Evolutionary conservation across 2,113 vertebrate species (phyloP).

Genomic region (Datnioides undecimradiatus): DNA sequence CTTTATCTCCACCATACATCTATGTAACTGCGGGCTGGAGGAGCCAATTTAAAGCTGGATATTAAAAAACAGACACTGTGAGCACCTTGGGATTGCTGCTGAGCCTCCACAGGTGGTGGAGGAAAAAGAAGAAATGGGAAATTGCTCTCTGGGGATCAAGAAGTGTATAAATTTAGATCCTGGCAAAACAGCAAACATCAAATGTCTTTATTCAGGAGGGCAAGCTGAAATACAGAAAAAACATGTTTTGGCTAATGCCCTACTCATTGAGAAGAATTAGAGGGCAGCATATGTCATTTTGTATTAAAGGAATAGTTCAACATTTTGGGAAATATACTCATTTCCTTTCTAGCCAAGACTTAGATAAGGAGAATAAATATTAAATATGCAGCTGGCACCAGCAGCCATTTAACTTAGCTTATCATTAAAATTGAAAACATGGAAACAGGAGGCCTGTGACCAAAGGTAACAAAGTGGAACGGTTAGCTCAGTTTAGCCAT

Average conservation of each 20-base stretch:
- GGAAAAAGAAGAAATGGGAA: background rate
- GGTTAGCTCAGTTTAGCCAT: too few relatives aligned
- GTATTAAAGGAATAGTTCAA: background rate
- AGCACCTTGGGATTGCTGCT: slow-evolving; percentile 1
- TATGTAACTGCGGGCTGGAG: slow-evolving; percentile 10
- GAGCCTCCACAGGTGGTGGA: slow-evolving; percentile 13
- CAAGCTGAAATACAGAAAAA: background rate
- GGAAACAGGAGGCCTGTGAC: background rate
- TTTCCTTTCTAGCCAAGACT: background rate
- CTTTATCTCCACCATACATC: slow-evolving; percentile 16
- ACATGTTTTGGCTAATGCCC: background rate
- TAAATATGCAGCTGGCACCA: background rate
- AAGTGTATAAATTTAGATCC: slow-evolving; percentile 7
- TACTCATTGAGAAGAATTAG: background rate
- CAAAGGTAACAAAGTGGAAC: background rate
- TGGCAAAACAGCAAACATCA: background rate
- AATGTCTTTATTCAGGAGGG: slow-evolving; percentile 1
- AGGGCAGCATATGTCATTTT: background rate
- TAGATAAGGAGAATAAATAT: background rate
- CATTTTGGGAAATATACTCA: background rate
- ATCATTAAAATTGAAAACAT: background rate
- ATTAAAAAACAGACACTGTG: slow-evolving; percentile 22
- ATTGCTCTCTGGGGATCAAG: background rate
- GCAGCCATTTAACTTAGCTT: background rate
- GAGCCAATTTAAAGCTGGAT: slow-evolving; percentile 25